A percentile compares a stretch with the other conserved stretches of the same genome.
These are phyloP conservation scores for Dasypus novemcinctus DNA, from an alignment of 2,113 vertebrate genomes.

Conservation along the genomic window DNA sequence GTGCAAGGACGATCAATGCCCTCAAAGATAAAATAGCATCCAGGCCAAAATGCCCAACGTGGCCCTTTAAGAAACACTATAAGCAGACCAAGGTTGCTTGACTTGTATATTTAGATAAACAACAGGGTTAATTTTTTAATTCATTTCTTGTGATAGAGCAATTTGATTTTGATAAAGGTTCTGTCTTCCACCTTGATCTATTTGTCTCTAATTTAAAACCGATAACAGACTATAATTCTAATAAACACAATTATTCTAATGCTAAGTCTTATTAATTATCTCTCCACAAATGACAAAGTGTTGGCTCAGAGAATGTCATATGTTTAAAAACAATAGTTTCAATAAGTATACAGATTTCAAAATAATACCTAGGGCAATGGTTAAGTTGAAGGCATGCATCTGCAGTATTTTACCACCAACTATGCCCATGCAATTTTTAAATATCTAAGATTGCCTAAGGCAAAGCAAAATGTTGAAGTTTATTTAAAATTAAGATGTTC, in stretches of 20 bases:
- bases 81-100: neutral
- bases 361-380: neutral
- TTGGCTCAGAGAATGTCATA: neutral
- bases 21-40: slow-evolving; percentile 3
- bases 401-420: slow-evolving; percentile 18
- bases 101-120: neutral
- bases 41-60: neutral
- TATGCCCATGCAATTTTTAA: neutral
- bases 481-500: slow-evolving; percentile 30
- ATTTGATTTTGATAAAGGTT: slow-evolving; percentile 28
- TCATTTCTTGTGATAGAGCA: slow-evolving; percentile 23
- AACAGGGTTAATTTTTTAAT: neutral
- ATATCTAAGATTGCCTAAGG: slow-evolving; percentile 5
- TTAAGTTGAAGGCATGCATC: neutral
- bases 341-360: slow-evolving; percentile 5
- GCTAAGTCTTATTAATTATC: slow-evolving; percentile 23
- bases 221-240: slow-evolving; percentile 25
- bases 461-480: slow-evolving; percentile 35
- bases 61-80: neutral
- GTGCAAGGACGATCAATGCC: neutral
- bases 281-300: slow-evolving; percentile 38
- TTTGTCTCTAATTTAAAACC: neutral
- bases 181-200: neutral
- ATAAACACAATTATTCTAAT: slow-evolving; percentile 1
- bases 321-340: slow-evolving; percentile 28